Evolutionary conservation across 2,113 vertebrate species (phyloP).

Genomic region (Condylura cristata): DNA sequence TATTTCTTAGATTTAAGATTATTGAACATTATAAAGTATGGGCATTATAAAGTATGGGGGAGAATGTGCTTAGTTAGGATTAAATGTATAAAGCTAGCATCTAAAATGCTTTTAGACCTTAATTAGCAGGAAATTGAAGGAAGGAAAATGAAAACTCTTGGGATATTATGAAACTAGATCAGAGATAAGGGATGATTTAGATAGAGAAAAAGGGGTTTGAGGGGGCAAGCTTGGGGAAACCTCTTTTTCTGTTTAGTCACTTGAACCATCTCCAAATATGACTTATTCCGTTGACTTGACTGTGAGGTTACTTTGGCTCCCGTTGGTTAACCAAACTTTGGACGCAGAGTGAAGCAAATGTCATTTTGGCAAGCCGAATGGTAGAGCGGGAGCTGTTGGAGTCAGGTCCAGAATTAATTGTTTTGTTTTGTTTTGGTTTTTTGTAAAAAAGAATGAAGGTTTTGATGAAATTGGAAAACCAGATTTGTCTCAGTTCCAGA

Average conservation of each 20-base stretch:
- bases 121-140: conserved; percentile 50
- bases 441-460: background rate
- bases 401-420: conserved; percentile 50
- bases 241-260: conserved; percentile 29
- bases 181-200: background rate
- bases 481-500: conserved; percentile 52
- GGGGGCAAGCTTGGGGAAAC: background rate
- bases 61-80: conserved; percentile 25
- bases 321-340: conserved; percentile 38
- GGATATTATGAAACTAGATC: background rate
- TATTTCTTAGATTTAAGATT: conserved; percentile 24
- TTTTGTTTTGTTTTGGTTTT: background rate
- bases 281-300: conserved; percentile 24
- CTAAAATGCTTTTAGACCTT: conserved; percentile 14
- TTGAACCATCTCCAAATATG: background rate
- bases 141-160: conserved; percentile 12
- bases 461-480: conserved; percentile 31
- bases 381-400: background rate
- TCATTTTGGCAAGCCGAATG: conserved; percentile 51
- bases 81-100: conserved; percentile 36
- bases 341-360: conserved; percentile 48
- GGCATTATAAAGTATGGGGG: background rate
- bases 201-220: background rate
- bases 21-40: background rate
- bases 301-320: conserved; percentile 51